Percentiles rank a stretch among this genome's conserved stretches.
Evolutionary conservation across 2,888 invertebrate species (phyloP).

Genomic region (Drosophila recens): DNA sequence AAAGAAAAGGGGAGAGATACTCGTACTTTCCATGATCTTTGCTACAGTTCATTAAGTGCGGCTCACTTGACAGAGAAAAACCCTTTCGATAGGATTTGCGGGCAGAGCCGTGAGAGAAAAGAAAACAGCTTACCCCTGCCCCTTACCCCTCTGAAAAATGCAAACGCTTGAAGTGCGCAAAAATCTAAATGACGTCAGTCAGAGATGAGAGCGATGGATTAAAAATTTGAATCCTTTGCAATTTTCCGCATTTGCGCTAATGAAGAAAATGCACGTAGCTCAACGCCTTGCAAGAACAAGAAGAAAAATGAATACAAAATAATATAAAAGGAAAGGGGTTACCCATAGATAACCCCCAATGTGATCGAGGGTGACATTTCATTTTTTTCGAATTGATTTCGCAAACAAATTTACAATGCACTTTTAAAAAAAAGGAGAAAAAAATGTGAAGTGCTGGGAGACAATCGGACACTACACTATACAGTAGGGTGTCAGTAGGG

Average conservation of each 20-base stretch:
- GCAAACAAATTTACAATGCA: constrained; percentile 54
- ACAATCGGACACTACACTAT: constrained; percentile 4
- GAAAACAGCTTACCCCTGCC: constrained; percentile 52
- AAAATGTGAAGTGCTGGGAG: constrained; percentile 13
- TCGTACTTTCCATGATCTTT: constrained; percentile 15
- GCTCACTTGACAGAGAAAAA: constrained; percentile 72
- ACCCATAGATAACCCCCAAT: constrained; percentile 4
- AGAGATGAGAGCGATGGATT: constrained; percentile 48
- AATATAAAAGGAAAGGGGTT: constrained; percentile 7
- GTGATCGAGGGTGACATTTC: constrained; percentile 14
- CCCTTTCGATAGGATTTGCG: constrained; percentile 56
- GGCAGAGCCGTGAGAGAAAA: constrained; percentile 65
- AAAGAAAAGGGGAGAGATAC: not conserved
- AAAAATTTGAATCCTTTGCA: constrained; percentile 69
- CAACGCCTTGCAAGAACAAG: constrained; percentile 27
- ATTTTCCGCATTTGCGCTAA: constrained; percentile 77
- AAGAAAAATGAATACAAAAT: constrained; percentile 2
- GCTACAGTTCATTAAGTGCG: constrained; percentile 75
- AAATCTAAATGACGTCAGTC: constrained; percentile 67
- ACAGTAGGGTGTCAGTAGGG: not conserved
- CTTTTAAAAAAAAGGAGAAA: constrained; percentile 1
- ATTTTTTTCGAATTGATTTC: constrained; percentile 60
- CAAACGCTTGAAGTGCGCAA: constrained; percentile 58
- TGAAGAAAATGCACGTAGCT: constrained; percentile 36
- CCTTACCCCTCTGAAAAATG: not conserved